Percentiles rank a stretch among this genome's conserved stretches.
Conservation (phyloP, 2,113 vertebrate genomes). For the Epinephelus moara region DNA sequence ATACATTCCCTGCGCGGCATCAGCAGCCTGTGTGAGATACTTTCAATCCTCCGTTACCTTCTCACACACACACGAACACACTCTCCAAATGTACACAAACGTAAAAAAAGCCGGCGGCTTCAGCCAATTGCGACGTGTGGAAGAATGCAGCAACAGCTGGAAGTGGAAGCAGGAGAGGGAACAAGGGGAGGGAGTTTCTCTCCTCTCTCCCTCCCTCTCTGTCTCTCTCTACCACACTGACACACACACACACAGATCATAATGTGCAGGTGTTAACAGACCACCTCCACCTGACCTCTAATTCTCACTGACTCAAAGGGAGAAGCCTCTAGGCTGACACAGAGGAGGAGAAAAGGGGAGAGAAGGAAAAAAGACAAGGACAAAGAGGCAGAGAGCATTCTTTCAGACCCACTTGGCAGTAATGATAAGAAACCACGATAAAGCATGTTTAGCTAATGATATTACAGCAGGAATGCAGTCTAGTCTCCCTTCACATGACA, state of each 20-base stretch:
- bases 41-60: constrained; percentile 22
- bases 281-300: constrained; percentile 68
- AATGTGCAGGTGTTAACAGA: constrained; percentile 73
- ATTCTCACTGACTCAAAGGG: constrained; percentile 40
- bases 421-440: constrained; percentile 45
- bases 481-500: constrained; percentile 20
- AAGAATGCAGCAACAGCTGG: constrained; percentile 80
- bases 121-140: constrained; percentile 57
- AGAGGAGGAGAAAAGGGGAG: neutral
- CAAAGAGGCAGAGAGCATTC: constrained; percentile 9
- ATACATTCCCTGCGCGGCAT: constrained; percentile 36
- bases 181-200: constrained; percentile 64
- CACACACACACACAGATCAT: constrained; percentile 19
- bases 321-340: constrained; percentile 20
- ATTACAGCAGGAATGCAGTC: constrained; percentile 53
- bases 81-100: constrained; percentile 32
- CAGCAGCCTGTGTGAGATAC: constrained; percentile 20
- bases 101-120: constrained; percentile 32
- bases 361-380: neutral
- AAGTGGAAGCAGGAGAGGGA: constrained; percentile 58
- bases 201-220: constrained; percentile 28
- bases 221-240: constrained; percentile 13
- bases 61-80: neutral
- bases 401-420: constrained; percentile 36
- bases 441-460: constrained; percentile 55